phyloP scores from a whole-genome alignment of 2,888 invertebrate species.

The Julus scandinavius region DNA sequence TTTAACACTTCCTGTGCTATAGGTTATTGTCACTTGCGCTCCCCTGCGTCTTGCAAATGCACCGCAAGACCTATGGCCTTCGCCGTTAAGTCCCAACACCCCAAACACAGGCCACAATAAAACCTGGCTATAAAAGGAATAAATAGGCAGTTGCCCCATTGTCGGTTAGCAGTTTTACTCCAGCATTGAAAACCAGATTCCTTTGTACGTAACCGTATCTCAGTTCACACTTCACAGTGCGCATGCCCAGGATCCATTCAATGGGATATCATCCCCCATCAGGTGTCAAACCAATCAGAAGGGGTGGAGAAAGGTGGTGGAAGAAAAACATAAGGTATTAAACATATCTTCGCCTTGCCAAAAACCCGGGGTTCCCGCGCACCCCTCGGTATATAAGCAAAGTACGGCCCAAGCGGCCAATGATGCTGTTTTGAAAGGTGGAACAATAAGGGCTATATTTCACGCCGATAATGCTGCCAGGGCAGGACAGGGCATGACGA shows the following conservation, averaged over 20 bases:
- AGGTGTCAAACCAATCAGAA: constrained; percentile 51
- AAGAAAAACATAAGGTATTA: constrained; percentile 48
- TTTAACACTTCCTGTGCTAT: constrained; percentile 37
- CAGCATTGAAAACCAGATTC: constrained; percentile 30
- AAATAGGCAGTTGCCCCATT: constrained; percentile 44
- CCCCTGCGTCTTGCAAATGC: constrained; percentile 6
- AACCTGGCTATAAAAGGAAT: constrained; percentile 29
- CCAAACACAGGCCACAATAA: constrained; percentile 25
- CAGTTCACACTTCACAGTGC: constrained; percentile 32
- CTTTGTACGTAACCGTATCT: constrained; percentile 3
- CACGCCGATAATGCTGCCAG: constrained; percentile 10
- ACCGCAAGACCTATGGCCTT: constrained; percentile 28
- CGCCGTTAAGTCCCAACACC: constrained; percentile 34
- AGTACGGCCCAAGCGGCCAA: neutral
- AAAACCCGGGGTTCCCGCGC: constrained; percentile 24
- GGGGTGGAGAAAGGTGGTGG: constrained; percentile 35
- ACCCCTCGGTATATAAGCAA: neutral
- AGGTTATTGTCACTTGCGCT: neutral
- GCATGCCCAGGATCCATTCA: constrained; percentile 18
- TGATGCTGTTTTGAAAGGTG: constrained; percentile 47
- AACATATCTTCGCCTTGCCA: constrained; percentile 41
- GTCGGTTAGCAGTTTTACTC: constrained; percentile 40
- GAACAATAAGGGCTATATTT: constrained; percentile 45
- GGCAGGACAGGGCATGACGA: constrained; percentile 2
- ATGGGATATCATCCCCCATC: constrained; percentile 8